phyloP scores from a whole-genome alignment of 1,140 invertebrate species.

The Anastatus disparis region DNA sequence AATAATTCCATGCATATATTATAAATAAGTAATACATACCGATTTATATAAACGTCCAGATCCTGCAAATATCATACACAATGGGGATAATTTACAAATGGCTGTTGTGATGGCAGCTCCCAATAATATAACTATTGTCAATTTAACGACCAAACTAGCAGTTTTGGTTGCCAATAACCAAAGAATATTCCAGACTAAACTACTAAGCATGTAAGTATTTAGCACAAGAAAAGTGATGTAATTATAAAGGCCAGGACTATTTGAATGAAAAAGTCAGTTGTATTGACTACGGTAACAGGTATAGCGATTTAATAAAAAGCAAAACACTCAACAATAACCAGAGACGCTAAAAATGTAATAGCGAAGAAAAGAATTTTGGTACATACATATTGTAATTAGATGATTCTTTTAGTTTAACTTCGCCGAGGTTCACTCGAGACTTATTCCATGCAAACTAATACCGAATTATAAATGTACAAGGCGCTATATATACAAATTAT shows the following conservation, averaged over 20 bases:
- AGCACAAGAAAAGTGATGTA: not conserved
- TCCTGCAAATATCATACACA: constrained; percentile 72
- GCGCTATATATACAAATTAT: too few species aligned
- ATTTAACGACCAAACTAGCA: not conserved
- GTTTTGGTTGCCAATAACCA: not conserved
- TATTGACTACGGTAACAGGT: too few species aligned
- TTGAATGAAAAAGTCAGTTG: too few species aligned
- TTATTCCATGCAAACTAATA: not conserved
- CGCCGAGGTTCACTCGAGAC: too few species aligned
- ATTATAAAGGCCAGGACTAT: too few species aligned
- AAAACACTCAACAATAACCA: not conserved
- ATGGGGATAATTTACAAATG: constrained; percentile 73
- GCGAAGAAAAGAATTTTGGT: not conserved
- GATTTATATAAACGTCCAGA: constrained; percentile 54
- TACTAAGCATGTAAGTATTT: constrained; percentile 12
- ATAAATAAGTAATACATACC: not conserved
- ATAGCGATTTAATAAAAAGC: too few species aligned
- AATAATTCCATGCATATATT: too few species aligned
- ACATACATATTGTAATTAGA: not conserved
- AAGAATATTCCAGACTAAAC: not conserved
- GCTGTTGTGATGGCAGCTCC: constrained; percentile 66
- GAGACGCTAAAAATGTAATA: not conserved
- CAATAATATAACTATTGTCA: constrained; percentile 51
- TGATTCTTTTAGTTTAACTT: too few species aligned
- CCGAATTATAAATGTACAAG: too few species aligned